phyloP scores from a whole-genome alignment of 37 sponge, comb jelly and placozoan species.

The Axinella damicornis region DNA sequence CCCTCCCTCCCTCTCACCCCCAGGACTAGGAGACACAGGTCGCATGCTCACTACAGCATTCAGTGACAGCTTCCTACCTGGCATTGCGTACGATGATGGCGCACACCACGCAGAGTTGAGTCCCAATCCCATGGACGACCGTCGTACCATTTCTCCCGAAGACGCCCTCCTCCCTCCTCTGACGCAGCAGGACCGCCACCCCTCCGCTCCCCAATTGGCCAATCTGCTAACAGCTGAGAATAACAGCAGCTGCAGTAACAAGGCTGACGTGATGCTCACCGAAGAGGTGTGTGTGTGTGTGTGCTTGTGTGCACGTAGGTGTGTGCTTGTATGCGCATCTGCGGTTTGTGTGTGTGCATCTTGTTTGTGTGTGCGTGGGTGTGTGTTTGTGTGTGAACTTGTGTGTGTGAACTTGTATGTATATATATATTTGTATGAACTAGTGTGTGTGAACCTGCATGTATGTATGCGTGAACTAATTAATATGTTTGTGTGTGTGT shows the following conservation, averaged over 20 bases:
- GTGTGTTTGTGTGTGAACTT: constrained; percentile 41
- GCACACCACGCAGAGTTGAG: constrained; percentile 1
- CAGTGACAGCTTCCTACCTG: constrained; percentile 64
- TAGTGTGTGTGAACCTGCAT: too few species aligned
- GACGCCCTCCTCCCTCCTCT: constrained; percentile 58
- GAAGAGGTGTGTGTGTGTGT: not conserved
- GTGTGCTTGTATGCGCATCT: too few species aligned
- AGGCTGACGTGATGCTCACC: constrained; percentile 2
- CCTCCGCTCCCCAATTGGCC: constrained; percentile 71
- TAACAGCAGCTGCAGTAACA: not conserved
- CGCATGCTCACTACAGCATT: constrained; percentile 47
- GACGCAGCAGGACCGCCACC: constrained; percentile 56
- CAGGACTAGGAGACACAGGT: constrained; percentile 62
- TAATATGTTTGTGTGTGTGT: too few species aligned
- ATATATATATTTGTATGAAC: too few species aligned
- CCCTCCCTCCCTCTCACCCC: constrained; percentile 1
- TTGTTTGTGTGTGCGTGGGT: constrained; percentile 18
- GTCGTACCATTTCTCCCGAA: constrained; percentile 25
- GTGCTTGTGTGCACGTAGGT: not conserved
- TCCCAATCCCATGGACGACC: constrained; percentile 6
- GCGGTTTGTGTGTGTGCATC: constrained; percentile 18
- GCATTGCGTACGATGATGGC: constrained; percentile 24
- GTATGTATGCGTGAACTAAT: too few species aligned
- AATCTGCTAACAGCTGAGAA: constrained; percentile 37
- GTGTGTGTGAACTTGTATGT: constrained; percentile 11